phyloP scores from a whole-genome alignment of 1,140 invertebrate genomes.

The Drosophila pectinifera region DNA sequence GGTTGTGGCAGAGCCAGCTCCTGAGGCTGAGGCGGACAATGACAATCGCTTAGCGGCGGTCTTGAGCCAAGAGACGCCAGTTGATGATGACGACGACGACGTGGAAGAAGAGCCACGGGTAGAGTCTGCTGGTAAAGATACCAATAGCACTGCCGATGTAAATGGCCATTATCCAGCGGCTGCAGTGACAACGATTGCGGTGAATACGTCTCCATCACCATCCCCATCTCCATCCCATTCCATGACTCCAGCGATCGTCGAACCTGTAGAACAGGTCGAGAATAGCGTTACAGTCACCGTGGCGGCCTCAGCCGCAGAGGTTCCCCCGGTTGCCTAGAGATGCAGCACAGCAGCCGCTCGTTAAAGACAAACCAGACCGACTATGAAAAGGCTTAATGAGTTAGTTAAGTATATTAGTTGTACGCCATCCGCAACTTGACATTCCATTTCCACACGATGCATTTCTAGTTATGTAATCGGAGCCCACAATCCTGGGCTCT shows the following conservation, averaged over 20 bases:
- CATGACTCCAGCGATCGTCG: slow-evolving; percentile 42
- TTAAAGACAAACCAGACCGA: slow-evolving; percentile 32
- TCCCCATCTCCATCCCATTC: slow-evolving; percentile 32
- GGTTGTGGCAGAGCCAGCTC: slow-evolving; percentile 34
- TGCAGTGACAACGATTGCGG: slow-evolving; percentile 77
- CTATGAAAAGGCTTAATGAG: slow-evolving; percentile 54
- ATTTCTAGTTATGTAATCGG: slow-evolving; percentile 55
- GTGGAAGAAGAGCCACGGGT: slow-evolving; percentile 12
- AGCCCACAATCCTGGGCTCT: neutral
- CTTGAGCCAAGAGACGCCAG: slow-evolving; percentile 77
- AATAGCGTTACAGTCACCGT: slow-evolving; percentile 75
- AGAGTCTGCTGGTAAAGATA: slow-evolving; percentile 13
- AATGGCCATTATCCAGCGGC: slow-evolving; percentile 60
- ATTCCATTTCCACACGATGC: slow-evolving; percentile 49
- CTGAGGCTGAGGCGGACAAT: slow-evolving; percentile 46
- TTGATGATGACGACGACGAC: slow-evolving; percentile 64
- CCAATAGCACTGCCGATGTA: slow-evolving; percentile 53
- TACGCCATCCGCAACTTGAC: slow-evolving; percentile 46
- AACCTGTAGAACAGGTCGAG: slow-evolving; percentile 84
- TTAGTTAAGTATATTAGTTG: slow-evolving; percentile 59
- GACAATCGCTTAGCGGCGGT: slow-evolving; percentile 75
- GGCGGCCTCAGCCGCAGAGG: slow-evolving; percentile 47
- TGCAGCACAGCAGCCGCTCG: slow-evolving; percentile 11
- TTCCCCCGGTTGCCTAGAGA: slow-evolving; percentile 72
- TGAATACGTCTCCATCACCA: slow-evolving; percentile 54